Conservation (phyloP, 2,113 vertebrate species). For the Prochilodus magdalenae region DNA sequence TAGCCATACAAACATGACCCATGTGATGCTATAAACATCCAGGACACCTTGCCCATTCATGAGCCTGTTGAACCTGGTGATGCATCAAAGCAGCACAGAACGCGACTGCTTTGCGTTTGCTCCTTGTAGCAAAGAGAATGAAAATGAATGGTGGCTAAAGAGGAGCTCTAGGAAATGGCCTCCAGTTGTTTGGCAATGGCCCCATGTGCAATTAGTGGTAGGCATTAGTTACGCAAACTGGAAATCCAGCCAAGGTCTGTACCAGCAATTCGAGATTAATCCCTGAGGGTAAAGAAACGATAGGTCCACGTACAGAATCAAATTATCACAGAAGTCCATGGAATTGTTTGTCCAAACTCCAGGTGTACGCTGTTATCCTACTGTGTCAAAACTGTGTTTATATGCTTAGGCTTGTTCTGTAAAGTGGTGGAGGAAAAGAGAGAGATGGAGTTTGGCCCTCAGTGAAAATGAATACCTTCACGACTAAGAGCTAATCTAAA, state of each 20-base stretch:
- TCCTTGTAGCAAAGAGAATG: constrained; percentile 2
- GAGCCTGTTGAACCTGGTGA: constrained; percentile 41
- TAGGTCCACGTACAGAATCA: background rate
- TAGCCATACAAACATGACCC: constrained; percentile 72
- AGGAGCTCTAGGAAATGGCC: background rate
- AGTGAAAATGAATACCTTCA: background rate
- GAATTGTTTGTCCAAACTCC: background rate
- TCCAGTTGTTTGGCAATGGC: constrained; percentile 28
- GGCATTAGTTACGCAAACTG: background rate
- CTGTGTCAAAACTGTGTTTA: background rate
- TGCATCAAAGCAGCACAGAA: constrained; percentile 45
- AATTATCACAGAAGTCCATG: background rate
- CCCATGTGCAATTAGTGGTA: constrained; percentile 2
- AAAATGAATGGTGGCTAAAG: constrained; percentile 36
- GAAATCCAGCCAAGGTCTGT: background rate
- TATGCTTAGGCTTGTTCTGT: background rate
- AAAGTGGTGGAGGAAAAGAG: background rate
- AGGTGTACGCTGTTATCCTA: background rate
- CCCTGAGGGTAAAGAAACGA: constrained; percentile 8
- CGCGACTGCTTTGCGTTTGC: constrained; percentile 12
- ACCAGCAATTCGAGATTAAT: background rate
- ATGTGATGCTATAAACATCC: constrained; percentile 59
- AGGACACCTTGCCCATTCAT: constrained; percentile 58
- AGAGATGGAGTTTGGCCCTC: background rate
- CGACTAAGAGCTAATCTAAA: constrained; percentile 21